Percentiles rank a stretch among this genome's conserved stretches.
phyloP scores from a whole-genome alignment of 2,113 vertebrate species.

The Hippoglossus stenolepis region DNA sequence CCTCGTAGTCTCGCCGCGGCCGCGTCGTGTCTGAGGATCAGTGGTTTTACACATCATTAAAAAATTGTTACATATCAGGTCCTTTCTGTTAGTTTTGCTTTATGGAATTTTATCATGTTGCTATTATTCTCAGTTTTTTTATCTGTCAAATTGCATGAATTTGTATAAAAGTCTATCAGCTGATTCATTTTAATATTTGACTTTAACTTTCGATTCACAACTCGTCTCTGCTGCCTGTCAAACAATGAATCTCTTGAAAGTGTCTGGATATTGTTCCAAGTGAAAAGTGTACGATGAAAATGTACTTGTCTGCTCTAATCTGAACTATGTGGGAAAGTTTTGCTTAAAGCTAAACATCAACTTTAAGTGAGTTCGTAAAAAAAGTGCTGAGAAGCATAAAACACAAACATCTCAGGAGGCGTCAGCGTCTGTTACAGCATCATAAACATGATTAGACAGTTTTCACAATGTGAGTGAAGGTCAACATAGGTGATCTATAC shows the following conservation, averaged over 20 bases:
- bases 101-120: no score
- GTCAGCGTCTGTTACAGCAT: background rate
- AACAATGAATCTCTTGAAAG: no score
- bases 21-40: constrained; percentile 91
- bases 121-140: no score
- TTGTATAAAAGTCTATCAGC: no score
- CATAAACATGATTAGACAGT: background rate
- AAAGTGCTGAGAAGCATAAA: background rate
- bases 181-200: no score
- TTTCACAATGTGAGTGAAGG: background rate
- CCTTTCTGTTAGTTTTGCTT: no score
- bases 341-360: background rate
- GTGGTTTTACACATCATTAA: background rate
- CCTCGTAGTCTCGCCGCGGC: constrained; percentile 95
- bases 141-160: no score
- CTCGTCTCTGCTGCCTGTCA: no score
- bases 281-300: no score
- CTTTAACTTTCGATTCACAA: no score
- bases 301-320: no score
- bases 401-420: background rate
- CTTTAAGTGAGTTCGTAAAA: background rate
- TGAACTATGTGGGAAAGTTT: background rate
- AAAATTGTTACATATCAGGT: background rate
- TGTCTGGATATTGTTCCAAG: no score
- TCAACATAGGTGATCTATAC: background rate